These are phyloP conservation scores for Drosophila paulistorum DNA, from an alignment of 1,140 invertebrate species.

Conservation along the genomic window DNA sequence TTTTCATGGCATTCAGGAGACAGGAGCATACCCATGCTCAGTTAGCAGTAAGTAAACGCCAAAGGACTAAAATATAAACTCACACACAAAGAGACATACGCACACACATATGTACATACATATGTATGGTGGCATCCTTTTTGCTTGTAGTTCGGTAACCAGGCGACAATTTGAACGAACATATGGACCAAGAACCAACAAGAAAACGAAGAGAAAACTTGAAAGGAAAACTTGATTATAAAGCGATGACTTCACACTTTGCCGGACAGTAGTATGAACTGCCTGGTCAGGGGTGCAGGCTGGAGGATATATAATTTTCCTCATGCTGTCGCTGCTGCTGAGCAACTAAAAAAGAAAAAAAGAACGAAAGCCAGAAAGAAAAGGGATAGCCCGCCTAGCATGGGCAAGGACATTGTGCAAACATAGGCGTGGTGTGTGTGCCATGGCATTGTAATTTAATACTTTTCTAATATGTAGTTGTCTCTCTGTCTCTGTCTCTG, in stretches of 20 bases:
- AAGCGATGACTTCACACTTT: slow-evolving; percentile 83
- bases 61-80: slow-evolving; percentile 53
- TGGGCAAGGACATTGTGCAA: slow-evolving; percentile 69
- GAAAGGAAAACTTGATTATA: slow-evolving; percentile 82
- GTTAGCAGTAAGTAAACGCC: slow-evolving; percentile 57
- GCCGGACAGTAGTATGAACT: slow-evolving; percentile 45
- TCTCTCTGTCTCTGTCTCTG: slow-evolving; percentile 27
- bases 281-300: neutral
- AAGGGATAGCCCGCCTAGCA: slow-evolving; percentile 46
- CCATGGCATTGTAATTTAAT: slow-evolving; percentile 68
- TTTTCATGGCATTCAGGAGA: slow-evolving; percentile 69
- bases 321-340: slow-evolving; percentile 11
- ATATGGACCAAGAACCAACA: slow-evolving; percentile 56
- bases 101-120: slow-evolving; percentile 3
- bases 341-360: slow-evolving; percentile 19
- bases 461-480: slow-evolving; percentile 78
- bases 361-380: slow-evolving; percentile 3
- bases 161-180: slow-evolving; percentile 74
- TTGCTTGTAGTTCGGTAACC: slow-evolving; percentile 29
- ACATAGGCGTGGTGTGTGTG: slow-evolving; percentile 73
- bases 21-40: slow-evolving; percentile 3
- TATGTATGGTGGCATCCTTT: slow-evolving; percentile 56
- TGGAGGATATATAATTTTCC: slow-evolving; percentile 75
- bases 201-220: slow-evolving; percentile 52
- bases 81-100: slow-evolving; percentile 17